Evolutionary conservation across 2,113 vertebrate genomes (phyloP).

Genomic region (Fulica atra): DNA sequence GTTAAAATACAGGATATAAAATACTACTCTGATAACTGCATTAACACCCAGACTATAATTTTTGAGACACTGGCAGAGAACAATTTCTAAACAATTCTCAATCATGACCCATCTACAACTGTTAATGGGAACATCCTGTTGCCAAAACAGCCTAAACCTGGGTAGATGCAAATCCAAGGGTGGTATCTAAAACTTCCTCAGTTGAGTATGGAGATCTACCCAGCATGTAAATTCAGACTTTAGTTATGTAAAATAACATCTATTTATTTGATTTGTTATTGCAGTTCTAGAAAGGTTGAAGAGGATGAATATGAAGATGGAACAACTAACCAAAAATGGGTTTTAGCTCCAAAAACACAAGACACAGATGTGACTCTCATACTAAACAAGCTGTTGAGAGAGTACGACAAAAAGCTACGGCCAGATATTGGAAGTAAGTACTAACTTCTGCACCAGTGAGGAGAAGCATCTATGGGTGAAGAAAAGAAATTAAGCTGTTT

Average conservation of each 20-base stretch:
- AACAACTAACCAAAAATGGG: conserved; percentile 86
- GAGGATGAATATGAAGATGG: conserved; percentile 91
- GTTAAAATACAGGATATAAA: neutral
- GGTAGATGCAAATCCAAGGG: neutral
- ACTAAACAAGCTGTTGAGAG: conserved; percentile 90
- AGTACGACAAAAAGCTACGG: conserved; percentile 94
- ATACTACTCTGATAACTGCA: neutral
- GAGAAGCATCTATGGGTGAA: neutral
- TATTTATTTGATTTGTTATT: conserved; percentile 22
- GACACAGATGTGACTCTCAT: conserved; percentile 91
- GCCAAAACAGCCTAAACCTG: neutral
- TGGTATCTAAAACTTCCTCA: neutral
- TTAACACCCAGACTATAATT: neutral
- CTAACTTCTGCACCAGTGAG: neutral
- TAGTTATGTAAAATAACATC: neutral
- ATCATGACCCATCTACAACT: neutral
- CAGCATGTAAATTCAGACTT: neutral
- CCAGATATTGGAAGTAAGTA: conserved; percentile 94
- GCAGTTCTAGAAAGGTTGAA: conserved; percentile 81
- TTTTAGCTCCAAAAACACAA: conserved; percentile 88
- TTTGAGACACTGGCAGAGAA: neutral
- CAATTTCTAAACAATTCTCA: neutral
- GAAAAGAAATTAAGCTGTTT: neutral
- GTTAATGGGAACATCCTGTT: neutral
- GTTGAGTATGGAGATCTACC: neutral